Base-by-base conservation (phyloP, 2,113 vertebrate genomes). In the Bufo gargarizans region DNA sequence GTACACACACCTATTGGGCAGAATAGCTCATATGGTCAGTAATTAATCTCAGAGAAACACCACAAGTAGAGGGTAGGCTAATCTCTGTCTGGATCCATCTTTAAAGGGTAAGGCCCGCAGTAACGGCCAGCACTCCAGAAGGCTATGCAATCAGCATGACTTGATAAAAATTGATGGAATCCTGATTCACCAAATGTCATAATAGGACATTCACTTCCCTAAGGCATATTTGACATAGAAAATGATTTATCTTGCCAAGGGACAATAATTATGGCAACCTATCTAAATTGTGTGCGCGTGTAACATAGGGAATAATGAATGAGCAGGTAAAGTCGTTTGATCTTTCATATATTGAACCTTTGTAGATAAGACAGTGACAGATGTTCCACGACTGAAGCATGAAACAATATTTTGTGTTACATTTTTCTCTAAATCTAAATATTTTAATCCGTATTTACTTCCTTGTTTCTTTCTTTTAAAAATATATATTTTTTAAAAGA, bases 211-310 rank as follows among this genome's bases (percentile, higher is more conserved):
- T 67, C 47, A 49, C 81, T 67, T 83, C 81, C 81, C 61, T 69
- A 19, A 53, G 81, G 81, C 81, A 14, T 12, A 12, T 50, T 47
- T 83, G 81, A 69, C 81, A 83, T 4, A 83, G 81, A 69, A 83
- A 69, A 83, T 83, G 81, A 67, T 83, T 83, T 83, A 83, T 83
- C 53, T 69, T 69, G 50, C 81, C 61, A 83, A 20, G 49, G 63
- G 81, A 83, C 82, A 63, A 84, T 84, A 56, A 84, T 84, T 84
- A 74, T 49, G 67, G 50, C 16, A 50, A 72, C n/a, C 12, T 45
- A 83, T 83, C 81, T 67, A 47, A 53, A 83, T 83, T 63, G 81
- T 20, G 63, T 10, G 33, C 79, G 69, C 47, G 63, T 83, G 63
- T 83, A 22, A 83, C 81, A 22, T 8, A 47, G 19, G 3, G n/a